phyloP scores from a whole-genome alignment of 2,888 invertebrate species.

The Lasioglossum lativentre region DNA sequence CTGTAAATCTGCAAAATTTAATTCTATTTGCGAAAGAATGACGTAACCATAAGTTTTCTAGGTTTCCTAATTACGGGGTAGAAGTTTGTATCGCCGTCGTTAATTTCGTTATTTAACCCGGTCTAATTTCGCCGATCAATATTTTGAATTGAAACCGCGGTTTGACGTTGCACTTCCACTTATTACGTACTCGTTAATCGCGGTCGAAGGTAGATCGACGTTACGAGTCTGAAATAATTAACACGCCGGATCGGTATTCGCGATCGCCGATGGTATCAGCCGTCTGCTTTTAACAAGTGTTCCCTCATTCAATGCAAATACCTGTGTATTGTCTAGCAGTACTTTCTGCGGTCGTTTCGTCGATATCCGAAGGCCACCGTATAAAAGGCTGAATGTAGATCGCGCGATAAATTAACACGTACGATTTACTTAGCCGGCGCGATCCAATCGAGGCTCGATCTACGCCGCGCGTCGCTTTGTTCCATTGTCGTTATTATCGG shows the following conservation, averaged over 20 bases:
- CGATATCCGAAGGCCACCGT: slow-evolving; percentile 45
- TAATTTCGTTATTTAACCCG: not conserved
- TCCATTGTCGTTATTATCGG: slow-evolving; percentile 31
- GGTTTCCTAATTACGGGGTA: not conserved
- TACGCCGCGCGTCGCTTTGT: slow-evolving; percentile 32
- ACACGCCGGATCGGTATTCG: slow-evolving; percentile 13
- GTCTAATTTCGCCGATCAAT: not conserved
- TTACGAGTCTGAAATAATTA: slow-evolving; percentile 28
- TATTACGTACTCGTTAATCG: slow-evolving; percentile 1
- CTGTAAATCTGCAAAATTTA: not conserved
- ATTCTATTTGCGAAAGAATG: not conserved
- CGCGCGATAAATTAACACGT: slow-evolving; percentile 55
- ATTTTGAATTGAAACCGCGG: not conserved
- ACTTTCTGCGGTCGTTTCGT: slow-evolving; percentile 31
- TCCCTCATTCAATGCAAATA: slow-evolving; percentile 53
- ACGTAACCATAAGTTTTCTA: not conserved
- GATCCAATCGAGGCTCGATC: slow-evolving; percentile 40
- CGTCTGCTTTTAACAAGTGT: slow-evolving; percentile 42
- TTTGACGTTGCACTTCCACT: not conserved
- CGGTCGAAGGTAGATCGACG: not conserved
- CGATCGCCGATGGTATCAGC: slow-evolving; percentile 28
- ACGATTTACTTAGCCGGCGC: slow-evolving; percentile 46
- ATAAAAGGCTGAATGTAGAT: slow-evolving; percentile 54
- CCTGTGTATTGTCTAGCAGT: slow-evolving; percentile 33
- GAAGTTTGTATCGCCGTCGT: not conserved